Conservation (phyloP, 2,797 vertebrate species). For the Centropyge bicolor region DNA sequence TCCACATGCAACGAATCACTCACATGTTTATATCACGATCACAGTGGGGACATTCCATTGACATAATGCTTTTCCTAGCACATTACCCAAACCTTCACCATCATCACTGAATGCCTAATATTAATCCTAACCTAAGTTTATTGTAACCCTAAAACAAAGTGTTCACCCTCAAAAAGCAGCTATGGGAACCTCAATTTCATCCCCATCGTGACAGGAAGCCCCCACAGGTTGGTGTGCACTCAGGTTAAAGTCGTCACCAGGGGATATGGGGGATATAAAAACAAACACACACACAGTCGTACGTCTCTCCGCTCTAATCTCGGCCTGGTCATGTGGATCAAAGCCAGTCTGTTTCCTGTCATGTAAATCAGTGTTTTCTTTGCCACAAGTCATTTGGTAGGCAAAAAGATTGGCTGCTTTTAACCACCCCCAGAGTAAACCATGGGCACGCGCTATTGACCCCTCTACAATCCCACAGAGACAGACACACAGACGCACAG, state of each 20-base stretch:
- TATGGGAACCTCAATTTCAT: too few species aligned
- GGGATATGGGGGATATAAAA: too few species aligned
- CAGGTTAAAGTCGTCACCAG: too few species aligned
- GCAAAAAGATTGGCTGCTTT: constrained; percentile 74
- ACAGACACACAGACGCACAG: constrained; percentile 14
- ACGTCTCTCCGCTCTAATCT: constrained; percentile 33
- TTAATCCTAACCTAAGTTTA: too few species aligned
- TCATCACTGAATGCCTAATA: too few species aligned
- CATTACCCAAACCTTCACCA: too few species aligned
- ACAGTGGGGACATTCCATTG: too few species aligned
- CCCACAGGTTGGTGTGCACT: too few species aligned
- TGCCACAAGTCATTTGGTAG: constrained; percentile 79
- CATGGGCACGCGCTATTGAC: constrained; percentile 72
- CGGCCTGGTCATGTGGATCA: constrained; percentile 23
- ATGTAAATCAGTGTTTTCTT: constrained; percentile 78
- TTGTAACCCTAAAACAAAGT: too few species aligned
- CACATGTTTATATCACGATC: neutral
- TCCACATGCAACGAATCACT: constrained; percentile 12
- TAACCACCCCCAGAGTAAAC: constrained; percentile 79
- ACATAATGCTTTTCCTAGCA: too few species aligned
- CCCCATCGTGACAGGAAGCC: too few species aligned
- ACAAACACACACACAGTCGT: constrained; percentile 12
- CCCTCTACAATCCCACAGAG: constrained; percentile 72
- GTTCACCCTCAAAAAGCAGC: too few species aligned
- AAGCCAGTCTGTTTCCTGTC: constrained; percentile 73